Percentiles rank a stretch among this genome's conserved stretches.
Conservation (phyloP, 1,140 invertebrate species). For the Drosophila melanogaster region DNA sequence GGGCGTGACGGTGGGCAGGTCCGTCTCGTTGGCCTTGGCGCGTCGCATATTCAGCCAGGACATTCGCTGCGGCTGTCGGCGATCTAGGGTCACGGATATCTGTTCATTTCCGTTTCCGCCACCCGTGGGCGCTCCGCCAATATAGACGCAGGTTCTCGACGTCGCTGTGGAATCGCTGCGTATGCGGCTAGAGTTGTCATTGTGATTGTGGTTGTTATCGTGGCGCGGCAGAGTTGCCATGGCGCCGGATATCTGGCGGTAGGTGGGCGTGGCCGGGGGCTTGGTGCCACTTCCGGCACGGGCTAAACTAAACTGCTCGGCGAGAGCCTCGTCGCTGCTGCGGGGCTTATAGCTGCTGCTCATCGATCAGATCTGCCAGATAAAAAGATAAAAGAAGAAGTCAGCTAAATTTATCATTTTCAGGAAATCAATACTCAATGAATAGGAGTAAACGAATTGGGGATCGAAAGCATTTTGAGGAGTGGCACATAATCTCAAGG, state of each 20-base stretch:
- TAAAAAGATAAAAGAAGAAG: slow-evolving; percentile 13
- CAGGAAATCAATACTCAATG: neutral
- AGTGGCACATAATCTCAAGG: neutral
- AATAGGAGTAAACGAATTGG: slow-evolving; percentile 6
- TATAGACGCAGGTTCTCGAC: slow-evolving; percentile 74
- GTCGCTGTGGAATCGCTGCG: slow-evolving; percentile 57
- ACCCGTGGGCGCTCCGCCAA: slow-evolving; percentile 50
- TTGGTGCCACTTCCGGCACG: slow-evolving; percentile 49
- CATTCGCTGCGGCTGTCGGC: slow-evolving; percentile 73
- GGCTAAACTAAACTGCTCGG: slow-evolving; percentile 67
- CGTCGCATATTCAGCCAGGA: slow-evolving; percentile 82
- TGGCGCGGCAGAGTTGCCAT: slow-evolving; percentile 66
- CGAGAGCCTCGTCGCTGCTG: slow-evolving; percentile 72
- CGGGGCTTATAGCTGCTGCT: slow-evolving; percentile 58
- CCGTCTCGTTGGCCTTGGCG: slow-evolving; percentile 58
- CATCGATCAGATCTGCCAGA: slow-evolving; percentile 71
- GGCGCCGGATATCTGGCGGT: slow-evolving; percentile 65
- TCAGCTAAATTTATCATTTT: slow-evolving; percentile 8
- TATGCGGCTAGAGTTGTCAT: slow-evolving; percentile 42
- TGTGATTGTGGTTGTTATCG: slow-evolving; percentile 48
- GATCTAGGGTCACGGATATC: slow-evolving; percentile 65
- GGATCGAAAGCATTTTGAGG: slow-evolving; percentile 10
- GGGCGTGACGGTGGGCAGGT: slow-evolving; percentile 63
- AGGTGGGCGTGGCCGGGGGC: slow-evolving; percentile 48
- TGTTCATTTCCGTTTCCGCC: slow-evolving; percentile 19